Evolutionary conservation across 2,113 vertebrate genomes (phyloP), one percentile per base, ranked within the genome.

Genomic region (Phodopus roborovskii): DNA sequence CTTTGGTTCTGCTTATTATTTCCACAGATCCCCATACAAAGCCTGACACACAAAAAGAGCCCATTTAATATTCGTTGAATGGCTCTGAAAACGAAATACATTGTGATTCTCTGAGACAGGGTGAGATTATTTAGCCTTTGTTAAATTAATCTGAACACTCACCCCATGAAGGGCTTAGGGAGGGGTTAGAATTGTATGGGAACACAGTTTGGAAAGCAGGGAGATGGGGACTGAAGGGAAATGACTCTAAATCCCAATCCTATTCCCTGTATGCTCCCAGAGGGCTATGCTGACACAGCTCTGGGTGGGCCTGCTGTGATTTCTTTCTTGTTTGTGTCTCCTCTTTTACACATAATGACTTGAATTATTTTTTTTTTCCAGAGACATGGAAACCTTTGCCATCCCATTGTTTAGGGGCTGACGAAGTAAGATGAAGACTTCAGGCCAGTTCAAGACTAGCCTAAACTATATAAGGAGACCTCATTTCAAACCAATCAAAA

Each of bases 341-440:
- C 16, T 45, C 56, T 78, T 42, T 92, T 53, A 62, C n/a, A 42
- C 81, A 42, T 42, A 83, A 42, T 42, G 53, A 83, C 36, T 39
- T 42, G n/a, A 71, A 95, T 70, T 60, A 68, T 75, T 82, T 39
- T 64, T 66, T 66, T 95, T 64, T 66, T 66, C 94, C 36, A 90
- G 45, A 66, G 64, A 50, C 42, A 50, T 3, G 20, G 7, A 50
- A 48, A 22, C 39, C 26, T 2, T 45, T 48, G 19, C 17, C 36
- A 81, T n/a, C 33, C 78, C 62, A 68, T 42, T 36, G 42, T 48
- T 50, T 10, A 50, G 19, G 42, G 33, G 64, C 64, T 68, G 64
- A 50, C 17, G 45, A 30, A 68, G 64, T 20, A 70, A 28, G 42
- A 86, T 50, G 28, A 60, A 39, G 83, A 83, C n/a, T 42, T 36